A percentile compares a stretch with the other conserved stretches of the same genome.
Conservation (phyloP, 2,113 vertebrate genomes). For the Orcinus orca region DNA sequence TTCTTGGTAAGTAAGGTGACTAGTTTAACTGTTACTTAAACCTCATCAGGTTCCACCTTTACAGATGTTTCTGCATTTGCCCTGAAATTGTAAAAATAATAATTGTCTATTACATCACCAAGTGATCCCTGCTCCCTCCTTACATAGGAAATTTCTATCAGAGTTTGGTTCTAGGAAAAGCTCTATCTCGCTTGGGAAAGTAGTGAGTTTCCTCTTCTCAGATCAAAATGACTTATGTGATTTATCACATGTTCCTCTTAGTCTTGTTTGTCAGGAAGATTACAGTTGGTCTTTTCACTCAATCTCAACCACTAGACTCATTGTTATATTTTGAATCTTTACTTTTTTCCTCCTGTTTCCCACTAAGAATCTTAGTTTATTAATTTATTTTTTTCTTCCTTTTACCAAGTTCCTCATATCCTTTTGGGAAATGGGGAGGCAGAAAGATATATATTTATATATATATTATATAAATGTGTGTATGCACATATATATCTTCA, state of each 20-base stretch:
- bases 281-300: background rate
- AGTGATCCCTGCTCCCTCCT: background rate
- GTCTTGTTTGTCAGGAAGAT: background rate
- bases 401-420: background rate
- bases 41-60: background rate
- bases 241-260: conserved; percentile 14
- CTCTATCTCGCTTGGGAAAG: conserved; percentile 61
- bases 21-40: background rate
- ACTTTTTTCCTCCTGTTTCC: conserved; percentile 28
- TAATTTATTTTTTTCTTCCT: background rate
- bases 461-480: background rate
- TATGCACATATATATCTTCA: background rate
- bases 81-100: background rate
- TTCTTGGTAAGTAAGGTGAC: background rate
- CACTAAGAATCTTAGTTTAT: background rate
- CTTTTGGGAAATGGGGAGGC: background rate
- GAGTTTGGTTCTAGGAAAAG: conserved; percentile 1
- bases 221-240: background rate
- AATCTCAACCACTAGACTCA: background rate
- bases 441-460: background rate
- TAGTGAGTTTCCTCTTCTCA: conserved; percentile 46
- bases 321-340: conserved; percentile 40
- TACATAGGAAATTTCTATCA: background rate
- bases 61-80: background rate
- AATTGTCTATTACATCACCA: background rate